Base-by-base conservation (phyloP, 2,797 vertebrate species). In the Pseudotriccus pelzelni region DNA sequence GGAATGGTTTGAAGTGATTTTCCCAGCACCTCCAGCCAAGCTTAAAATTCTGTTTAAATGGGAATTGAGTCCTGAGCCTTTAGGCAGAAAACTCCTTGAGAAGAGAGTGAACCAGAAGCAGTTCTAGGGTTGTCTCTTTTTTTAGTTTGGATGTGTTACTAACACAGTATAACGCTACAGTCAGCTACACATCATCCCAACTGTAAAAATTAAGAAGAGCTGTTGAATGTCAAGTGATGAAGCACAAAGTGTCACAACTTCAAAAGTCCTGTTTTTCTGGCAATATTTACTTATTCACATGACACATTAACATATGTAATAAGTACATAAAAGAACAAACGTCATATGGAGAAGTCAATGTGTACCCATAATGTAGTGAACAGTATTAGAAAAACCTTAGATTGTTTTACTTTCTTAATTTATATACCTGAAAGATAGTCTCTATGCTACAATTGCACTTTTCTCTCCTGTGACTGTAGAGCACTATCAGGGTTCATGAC, bases 241-340 rank as follows among this genome's bases (percentile, higher is more conserved):
- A 95, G 83, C 83, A 96, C 69, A 84, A 69, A 95, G 94, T 96
- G 95, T 94, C 94, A 95, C 83, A 95, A 94, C 80, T 97, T 96
- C 90, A 90, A 94, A 97, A 96, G 95, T 97, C 91, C 94, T 94
- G 87, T 84, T 96, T 93, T 91, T 88, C 95, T 96, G 96, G 96
- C 95, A 97, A 96, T 97, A 95, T 97, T 97, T 97, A 96, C 95
- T 97, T 86, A 95, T 93, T 96, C 96, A 88, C 91, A 97, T 93
- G 95, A 95, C 96, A 97, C 94, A 91, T 94, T 96, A 97, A 91
- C 96, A 97, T 97, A 97, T 97, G 95, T 95, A 97, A 95, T 97
- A 90, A 96, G 94, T 94, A 95, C 94, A 96, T 95, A 90, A 94
- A 94, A 95, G 94, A 95, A 95, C 85, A 94, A 96, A 97, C 93